Evolutionary conservation across 1,140 invertebrate genomes (phyloP), one percentile per base, ranked within the genome.

Genomic region (Cyphomyrmex costatus): DNA sequence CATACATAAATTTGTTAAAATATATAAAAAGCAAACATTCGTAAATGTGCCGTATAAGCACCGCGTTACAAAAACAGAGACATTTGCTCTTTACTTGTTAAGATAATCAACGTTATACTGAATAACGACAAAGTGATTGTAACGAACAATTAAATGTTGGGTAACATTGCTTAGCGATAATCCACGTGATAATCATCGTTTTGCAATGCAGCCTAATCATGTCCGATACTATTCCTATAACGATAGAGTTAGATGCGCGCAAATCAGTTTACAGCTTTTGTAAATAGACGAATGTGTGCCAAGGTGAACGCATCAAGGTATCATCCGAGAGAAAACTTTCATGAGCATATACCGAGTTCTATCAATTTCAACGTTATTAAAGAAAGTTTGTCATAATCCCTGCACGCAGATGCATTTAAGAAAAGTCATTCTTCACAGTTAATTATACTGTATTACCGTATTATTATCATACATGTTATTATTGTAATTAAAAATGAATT

Each of bases 281-380:
- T 49, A 61, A 91, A 88, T 85, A 56, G 53, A 16, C n/a, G 53
- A 87, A 92, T 92, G 89, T 92, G 82, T 93, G 92, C 88, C 93
- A 93, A 93, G 93, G 93, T 93, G 89, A 93, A 89, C 87, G 90
- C 90, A 82, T 82, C 84, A 80, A 71, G 56, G 66, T 63, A 73
- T 71, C 60, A 46, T 27, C 36, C 51, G 86, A 89, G 77, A 88
- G 84, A 88, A 70, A 74, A 68, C 73, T 89, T 89, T 86, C 73
- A 77, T 8, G 46, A 77, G 14, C 24, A 42, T 42, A 30, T 58
- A 60, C 42, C 10, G 42, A 19, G 46, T 42, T 58, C 42, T 36
- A 71, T 71, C 33, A 56, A 19, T 36, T 24, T 33, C 78, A 19
- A 33, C 65, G 8, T 56, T 49, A 27, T 27, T 21, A 70, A 21